Evolutionary conservation across 2,113 vertebrate species (phyloP).

Genomic region (Neodon shergylaensis): DNA sequence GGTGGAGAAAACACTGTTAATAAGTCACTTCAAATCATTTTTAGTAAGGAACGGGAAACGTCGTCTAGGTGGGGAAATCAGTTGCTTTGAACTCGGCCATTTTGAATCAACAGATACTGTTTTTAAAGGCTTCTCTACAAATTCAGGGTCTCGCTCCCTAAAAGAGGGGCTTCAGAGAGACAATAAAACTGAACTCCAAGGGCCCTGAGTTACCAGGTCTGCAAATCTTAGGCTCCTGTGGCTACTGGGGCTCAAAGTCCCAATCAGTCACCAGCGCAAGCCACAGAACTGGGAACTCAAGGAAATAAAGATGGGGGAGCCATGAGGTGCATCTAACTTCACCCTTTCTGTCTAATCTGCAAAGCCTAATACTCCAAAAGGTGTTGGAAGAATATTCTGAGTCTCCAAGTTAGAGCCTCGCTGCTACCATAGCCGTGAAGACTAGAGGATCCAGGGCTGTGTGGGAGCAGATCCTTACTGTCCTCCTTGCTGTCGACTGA

Average conservation of each 20-base stretch:
- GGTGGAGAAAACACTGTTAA: background rate
- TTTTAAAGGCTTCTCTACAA: slow-evolving; percentile 55
- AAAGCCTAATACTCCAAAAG: slow-evolving; percentile 40
- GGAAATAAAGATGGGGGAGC: background rate
- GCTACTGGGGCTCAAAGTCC: slow-evolving; percentile 74
- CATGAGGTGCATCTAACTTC: background rate
- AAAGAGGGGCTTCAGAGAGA: slow-evolving; percentile 58
- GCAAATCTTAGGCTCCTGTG: slow-evolving; percentile 70
- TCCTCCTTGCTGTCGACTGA: background rate
- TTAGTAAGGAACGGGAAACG: slow-evolving; percentile 37
- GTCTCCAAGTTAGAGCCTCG: background rate
- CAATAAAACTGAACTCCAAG: slow-evolving; percentile 68
- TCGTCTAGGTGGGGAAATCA: background rate
- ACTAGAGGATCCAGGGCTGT: background rate
- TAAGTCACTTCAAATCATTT: slow-evolving; percentile 29
- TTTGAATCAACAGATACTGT: slow-evolving; percentile 46
- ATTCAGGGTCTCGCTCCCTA: slow-evolving; percentile 25
- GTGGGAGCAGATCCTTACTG: background rate
- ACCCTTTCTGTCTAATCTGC: background rate
- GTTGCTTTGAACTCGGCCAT: slow-evolving; percentile 44
- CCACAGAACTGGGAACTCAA: slow-evolving; percentile 56
- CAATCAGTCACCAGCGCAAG: slow-evolving; percentile 60
- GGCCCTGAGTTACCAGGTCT: slow-evolving; percentile 19
- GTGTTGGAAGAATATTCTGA: slow-evolving; percentile 53
- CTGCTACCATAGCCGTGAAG: background rate